These are phyloP conservation scores for Acrocera orbiculus DNA, from an alignment of 2,888 invertebrate species.

Conservation along the genomic window DNA sequence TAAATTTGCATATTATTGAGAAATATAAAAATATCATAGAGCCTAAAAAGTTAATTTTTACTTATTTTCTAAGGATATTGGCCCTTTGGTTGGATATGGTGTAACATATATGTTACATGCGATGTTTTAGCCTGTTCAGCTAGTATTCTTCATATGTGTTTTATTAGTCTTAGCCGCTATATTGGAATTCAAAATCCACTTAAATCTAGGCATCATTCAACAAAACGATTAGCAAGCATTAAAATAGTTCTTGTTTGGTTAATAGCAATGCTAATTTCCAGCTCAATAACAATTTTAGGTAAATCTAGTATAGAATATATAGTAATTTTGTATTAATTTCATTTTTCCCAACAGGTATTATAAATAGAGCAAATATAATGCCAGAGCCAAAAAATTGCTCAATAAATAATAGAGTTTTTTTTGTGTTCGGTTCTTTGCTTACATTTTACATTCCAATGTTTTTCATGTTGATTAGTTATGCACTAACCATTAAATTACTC, in stretches of 20 bases:
- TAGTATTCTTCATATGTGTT: conserved; percentile 90
- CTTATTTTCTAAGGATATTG: conserved; percentile 56
- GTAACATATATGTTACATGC: conserved; percentile 87
- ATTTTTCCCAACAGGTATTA: conserved; percentile 41
- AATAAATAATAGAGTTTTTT: conserved; percentile 70
- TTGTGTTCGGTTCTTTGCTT: conserved; percentile 79
- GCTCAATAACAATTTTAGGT: conserved; percentile 71
- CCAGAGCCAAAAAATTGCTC: conserved; percentile 57
- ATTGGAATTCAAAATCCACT: conserved; percentile 79
- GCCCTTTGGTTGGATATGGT: conserved; percentile 84
- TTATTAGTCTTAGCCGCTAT: conserved; percentile 70
- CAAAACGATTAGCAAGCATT: conserved; percentile 62
- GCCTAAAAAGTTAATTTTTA: no score
- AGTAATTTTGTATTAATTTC: not conserved
- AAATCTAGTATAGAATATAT: conserved; percentile 21
- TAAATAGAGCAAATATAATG: conserved; percentile 64
- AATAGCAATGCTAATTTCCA: conserved; percentile 73
- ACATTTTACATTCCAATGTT: conserved; percentile 93
- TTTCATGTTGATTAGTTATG: conserved; percentile 85
- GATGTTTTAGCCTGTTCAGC: conserved; percentile 91
- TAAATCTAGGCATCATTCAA: conserved; percentile 67
- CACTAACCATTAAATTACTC: conserved; percentile 72
- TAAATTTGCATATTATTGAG: no score
- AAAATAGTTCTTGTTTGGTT: conserved; percentile 89
- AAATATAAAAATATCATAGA: no score